Conservation (phyloP, 92 coral and sea anemone species). For the Bergia sp. region DNA sequence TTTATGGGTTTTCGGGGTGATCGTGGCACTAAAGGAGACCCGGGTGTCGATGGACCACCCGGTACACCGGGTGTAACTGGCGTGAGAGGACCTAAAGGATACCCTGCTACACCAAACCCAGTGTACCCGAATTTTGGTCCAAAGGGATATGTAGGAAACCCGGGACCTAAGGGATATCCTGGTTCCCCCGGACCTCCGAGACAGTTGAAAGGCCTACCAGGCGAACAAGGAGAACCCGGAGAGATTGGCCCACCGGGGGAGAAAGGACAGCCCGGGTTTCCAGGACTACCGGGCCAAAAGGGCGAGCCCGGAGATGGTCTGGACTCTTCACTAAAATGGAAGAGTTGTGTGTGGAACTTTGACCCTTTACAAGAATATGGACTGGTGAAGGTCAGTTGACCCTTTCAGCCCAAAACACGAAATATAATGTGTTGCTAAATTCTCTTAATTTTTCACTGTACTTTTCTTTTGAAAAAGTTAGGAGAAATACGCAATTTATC, state of each 20-base stretch:
- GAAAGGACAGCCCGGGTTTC: constrained; percentile 67
- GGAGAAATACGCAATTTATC: too few species aligned
- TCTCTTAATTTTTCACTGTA: too few species aligned
- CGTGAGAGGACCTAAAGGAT: constrained; percentile 65
- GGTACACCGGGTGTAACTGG: constrained; percentile 60
- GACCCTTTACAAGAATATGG: constrained; percentile 76
- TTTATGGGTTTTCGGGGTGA: constrained; percentile 51
- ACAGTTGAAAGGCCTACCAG: constrained; percentile 43
- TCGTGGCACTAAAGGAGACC: constrained; percentile 55
- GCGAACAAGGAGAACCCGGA: constrained; percentile 61
- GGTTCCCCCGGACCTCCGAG: constrained; percentile 62
- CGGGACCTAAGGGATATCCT: constrained; percentile 58
- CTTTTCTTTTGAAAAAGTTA: too few species aligned
- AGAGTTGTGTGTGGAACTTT: constrained; percentile 70
- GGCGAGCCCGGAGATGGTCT: constrained; percentile 62
- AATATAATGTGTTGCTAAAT: too few species aligned
- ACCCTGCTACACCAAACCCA: constrained; percentile 34
- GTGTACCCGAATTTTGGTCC: constrained; percentile 51
- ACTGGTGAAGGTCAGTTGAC: constrained; percentile 57
- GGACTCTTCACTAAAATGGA: constrained; percentile 57
- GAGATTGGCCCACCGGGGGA: constrained; percentile 52
- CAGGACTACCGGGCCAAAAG: constrained; percentile 65
- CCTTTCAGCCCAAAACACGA: too few species aligned
- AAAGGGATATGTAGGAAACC: constrained; percentile 60
- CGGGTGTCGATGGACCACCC: constrained; percentile 56